phyloP scores from a whole-genome alignment of 1,140 invertebrate species.

The Drosophila hydei region DNA sequence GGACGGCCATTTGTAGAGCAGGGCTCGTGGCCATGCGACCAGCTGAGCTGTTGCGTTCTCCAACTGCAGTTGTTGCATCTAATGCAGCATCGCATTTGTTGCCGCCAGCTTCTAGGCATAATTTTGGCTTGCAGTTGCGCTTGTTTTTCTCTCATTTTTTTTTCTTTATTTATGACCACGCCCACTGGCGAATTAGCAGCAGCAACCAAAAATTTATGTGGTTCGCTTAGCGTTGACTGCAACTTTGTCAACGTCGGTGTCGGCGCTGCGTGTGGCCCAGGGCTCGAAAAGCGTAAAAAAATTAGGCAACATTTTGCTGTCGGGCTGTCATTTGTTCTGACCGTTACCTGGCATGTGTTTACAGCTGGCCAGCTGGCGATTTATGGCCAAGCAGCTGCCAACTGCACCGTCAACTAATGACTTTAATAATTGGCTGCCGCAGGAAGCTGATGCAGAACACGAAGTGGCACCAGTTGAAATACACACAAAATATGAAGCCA shows the following conservation, averaged over 20 bases:
- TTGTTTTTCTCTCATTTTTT: neutral
- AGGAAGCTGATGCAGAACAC: neutral
- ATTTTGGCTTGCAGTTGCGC: constrained; percentile 32
- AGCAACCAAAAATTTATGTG: constrained; percentile 33
- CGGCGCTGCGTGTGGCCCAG: constrained; percentile 11
- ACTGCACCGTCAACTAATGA: constrained; percentile 53
- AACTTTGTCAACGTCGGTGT: constrained; percentile 48
- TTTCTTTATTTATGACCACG: constrained; percentile 42
- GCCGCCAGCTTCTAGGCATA: constrained; percentile 34
- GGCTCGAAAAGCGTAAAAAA: constrained; percentile 41
- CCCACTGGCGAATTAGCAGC: constrained; percentile 34
- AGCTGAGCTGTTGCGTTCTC: neutral
- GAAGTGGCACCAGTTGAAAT: neutral
- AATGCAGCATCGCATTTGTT: constrained; percentile 60
- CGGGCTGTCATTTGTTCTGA: constrained; percentile 53
- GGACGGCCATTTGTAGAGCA: constrained; percentile 43
- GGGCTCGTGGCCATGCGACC: neutral
- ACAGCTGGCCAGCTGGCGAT: constrained; percentile 44
- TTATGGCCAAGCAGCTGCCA: constrained; percentile 54
- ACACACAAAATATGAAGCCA: constrained; percentile 2
- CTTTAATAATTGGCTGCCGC: constrained; percentile 60
- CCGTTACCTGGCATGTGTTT: constrained; percentile 64
- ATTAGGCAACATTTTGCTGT: constrained; percentile 75
- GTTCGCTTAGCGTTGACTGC: constrained; percentile 34
- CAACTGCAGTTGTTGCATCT: constrained; percentile 21